phyloP scores from a whole-genome alignment of 2,113 vertebrate species.

The Anguilla rostrata region DNA sequence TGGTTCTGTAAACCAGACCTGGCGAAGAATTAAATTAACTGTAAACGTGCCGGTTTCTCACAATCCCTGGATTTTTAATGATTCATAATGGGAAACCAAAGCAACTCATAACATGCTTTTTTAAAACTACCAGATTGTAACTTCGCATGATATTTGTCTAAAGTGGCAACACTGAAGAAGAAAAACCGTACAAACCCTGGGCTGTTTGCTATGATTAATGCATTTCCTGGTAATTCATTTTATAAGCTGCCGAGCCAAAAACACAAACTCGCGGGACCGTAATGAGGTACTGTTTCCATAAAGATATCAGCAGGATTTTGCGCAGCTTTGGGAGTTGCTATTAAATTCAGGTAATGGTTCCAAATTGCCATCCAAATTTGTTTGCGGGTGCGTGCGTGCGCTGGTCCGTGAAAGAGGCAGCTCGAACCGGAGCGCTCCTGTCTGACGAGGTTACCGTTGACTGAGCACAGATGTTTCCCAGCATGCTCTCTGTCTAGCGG shows the following conservation, averaged over 20 bases:
- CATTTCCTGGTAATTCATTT: neutral
- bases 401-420: neutral
- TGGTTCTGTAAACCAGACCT: neutral
- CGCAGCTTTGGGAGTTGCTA: neutral
- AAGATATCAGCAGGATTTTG: neutral
- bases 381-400: neutral
- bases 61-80: neutral
- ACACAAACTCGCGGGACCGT: neutral
- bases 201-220: neutral
- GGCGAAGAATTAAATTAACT: neutral
- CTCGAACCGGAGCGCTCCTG: neutral
- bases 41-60: neutral
- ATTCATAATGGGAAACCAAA: neutral
- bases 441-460: neutral
- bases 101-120: neutral
- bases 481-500: neutral
- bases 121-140: neutral
- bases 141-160: neutral
- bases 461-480: neutral
- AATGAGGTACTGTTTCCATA: neutral
- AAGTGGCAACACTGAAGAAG: neutral
- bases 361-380: neutral
- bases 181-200: neutral
- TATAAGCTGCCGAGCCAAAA: neutral
- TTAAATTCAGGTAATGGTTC: neutral